Evolutionary conservation across 1,140 invertebrate genomes (phyloP).

Genomic region (Argopecten irradians): DNA sequence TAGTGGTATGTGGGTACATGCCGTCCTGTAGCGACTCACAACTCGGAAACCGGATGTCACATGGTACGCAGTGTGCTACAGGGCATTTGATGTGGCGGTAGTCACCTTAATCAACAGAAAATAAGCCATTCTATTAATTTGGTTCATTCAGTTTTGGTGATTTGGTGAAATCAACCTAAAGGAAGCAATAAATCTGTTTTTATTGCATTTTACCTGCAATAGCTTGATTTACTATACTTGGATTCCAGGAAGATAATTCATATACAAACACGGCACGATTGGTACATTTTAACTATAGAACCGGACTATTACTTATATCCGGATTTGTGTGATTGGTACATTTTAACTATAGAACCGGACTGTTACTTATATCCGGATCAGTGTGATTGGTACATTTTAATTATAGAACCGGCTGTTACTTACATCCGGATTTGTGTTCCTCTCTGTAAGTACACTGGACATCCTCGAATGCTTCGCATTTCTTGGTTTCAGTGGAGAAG

Average conservation of each 20-base stretch:
- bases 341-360: not conserved
- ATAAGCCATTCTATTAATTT: not conserved
- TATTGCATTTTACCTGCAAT: too few relatives aligned
- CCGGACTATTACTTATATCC: too few relatives aligned
- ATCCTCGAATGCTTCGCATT: slow-evolving; percentile 50
- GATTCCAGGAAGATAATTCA: too few relatives aligned
- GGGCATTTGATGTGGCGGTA: slow-evolving; percentile 58
- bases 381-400: not conserved
- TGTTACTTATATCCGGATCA: not conserved
- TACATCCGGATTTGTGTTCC: slow-evolving; percentile 52
- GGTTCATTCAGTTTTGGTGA: too few relatives aligned
- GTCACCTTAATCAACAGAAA: slow-evolving; percentile 49
- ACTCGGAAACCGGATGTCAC: slow-evolving; percentile 53
- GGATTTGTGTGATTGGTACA: too few relatives aligned
- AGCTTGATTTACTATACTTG: too few relatives aligned
- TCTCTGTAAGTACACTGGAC: slow-evolving; percentile 58
- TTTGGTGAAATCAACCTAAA: too few relatives aligned
- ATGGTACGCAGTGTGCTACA: slow-evolving; percentile 58
- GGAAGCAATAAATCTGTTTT: too few relatives aligned
- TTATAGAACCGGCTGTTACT: slow-evolving; percentile 37
- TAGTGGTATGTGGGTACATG: slow-evolving; percentile 37
- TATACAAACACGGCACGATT: too few relatives aligned
- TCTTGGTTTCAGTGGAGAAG: slow-evolving; percentile 46
- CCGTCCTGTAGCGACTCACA: slow-evolving; percentile 53
- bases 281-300: too few relatives aligned